A percentile compares a stretch with the other conserved stretches of the same genome.
Evolutionary conservation across 1,140 invertebrate species (phyloP).

Genomic region (silkworm (Bombyx mori)): ASM3026992v2 NC_085107.1:10892001-10892500

Average conservation of each 20-base stretch:
- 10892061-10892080: slow-evolving; percentile 8
- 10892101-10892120: slow-evolving; percentile 33
- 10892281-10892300: background rate
- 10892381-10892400: slow-evolving; percentile 29
- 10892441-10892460: slow-evolving; percentile 52
- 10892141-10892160: slow-evolving; percentile 38
- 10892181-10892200: slow-evolving; percentile 24
- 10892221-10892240: slow-evolving; percentile 31
- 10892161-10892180: slow-evolving; percentile 21
- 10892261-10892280: slow-evolving; percentile 23
- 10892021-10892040: no score
- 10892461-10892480: slow-evolving; percentile 4
- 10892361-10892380: slow-evolving; percentile 43
- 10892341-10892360: slow-evolving; percentile 26
- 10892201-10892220: slow-evolving; percentile 25
- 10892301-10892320: background rate
- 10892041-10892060: no score
- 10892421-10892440: slow-evolving; percentile 58
- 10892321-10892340: slow-evolving; percentile 8
- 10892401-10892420: slow-evolving; percentile 36
- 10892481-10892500: no score
- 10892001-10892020: no score
- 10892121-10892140: slow-evolving; percentile 46
- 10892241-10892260: slow-evolving; percentile 31
- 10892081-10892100: slow-evolving; percentile 25